Conservation (phyloP, 2,888 invertebrate genomes). For the Oscheius myriophilus region DNA sequence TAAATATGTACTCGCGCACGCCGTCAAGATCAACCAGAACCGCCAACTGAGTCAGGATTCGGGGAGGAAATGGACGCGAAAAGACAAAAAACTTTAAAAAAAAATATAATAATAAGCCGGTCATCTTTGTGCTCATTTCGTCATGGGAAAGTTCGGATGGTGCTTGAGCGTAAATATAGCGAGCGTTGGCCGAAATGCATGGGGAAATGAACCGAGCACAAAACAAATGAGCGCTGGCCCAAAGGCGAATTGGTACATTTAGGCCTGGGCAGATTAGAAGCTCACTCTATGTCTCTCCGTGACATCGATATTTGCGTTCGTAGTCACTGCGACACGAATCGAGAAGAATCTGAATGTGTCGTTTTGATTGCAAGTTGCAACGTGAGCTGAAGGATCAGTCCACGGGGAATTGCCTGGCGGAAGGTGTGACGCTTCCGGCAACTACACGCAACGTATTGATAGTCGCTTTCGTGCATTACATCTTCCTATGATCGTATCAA, state of each 20-base stretch:
- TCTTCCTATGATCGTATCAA: too few relatives aligned
- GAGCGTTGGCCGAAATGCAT: conserved; percentile 28
- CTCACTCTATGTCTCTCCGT: too few relatives aligned
- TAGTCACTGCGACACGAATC: conserved; percentile 1
- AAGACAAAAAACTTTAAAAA: background rate
- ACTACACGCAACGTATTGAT: too few relatives aligned
- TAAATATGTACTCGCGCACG: too few relatives aligned
- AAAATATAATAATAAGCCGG: background rate
- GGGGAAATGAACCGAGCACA: conserved; percentile 16
- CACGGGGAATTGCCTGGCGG: conserved; percentile 15
- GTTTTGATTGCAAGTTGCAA: conserved; percentile 1
- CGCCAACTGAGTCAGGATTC: background rate
- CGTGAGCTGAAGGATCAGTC: conserved; percentile 2
- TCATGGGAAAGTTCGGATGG: too few relatives aligned
- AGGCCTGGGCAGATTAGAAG: too few relatives aligned
- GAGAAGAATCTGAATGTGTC: conserved; percentile 2
- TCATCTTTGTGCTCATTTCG: conserved; percentile 6
- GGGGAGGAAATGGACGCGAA: background rate
- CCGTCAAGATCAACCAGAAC: too few relatives aligned
- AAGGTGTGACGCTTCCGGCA: conserved; percentile 9
- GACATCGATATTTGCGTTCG: background rate
- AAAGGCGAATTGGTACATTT: conserved; percentile 9
- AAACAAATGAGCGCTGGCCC: conserved; percentile 24
- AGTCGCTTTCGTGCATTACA: too few relatives aligned
- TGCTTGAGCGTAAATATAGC: conserved; percentile 17